A percentile compares a stretch with the other conserved stretches of the same genome.
These are phyloP conservation scores for Diarsia dahlii DNA, from an alignment of 2,888 invertebrate species.

Conservation along the genomic window DNA sequence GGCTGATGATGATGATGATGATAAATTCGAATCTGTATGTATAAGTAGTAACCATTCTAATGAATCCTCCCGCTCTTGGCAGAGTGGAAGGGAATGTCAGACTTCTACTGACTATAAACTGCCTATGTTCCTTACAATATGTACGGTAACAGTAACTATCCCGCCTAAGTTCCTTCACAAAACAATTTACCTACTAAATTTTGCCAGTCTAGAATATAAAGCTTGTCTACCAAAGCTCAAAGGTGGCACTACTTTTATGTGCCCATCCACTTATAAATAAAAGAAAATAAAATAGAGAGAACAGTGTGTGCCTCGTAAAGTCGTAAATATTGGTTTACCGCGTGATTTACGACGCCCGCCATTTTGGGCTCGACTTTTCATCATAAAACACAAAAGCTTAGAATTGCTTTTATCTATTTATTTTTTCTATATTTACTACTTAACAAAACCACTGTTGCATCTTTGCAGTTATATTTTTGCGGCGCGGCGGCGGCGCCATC, in stretches of 20 bases:
- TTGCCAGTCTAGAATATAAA: conserved; percentile 14
- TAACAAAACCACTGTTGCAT: not conserved
- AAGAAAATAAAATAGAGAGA: conserved; percentile 28
- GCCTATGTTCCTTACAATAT: no score
- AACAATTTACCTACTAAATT: not conserved
- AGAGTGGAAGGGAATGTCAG: no score
- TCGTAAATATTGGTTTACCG: conserved; percentile 57
- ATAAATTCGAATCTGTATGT: no score
- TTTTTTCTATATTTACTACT: not conserved
- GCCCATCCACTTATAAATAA: conserved; percentile 23
- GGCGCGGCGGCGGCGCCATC: not conserved
- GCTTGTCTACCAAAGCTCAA: not conserved
- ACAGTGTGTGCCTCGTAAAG: conserved; percentile 44
- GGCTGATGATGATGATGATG: no score
- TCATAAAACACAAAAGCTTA: conserved; percentile 36
- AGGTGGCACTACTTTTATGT: conserved; percentile 23
- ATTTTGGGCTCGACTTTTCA: conserved; percentile 35
- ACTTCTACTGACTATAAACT: no score
- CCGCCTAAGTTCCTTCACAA: no score
- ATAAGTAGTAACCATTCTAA: no score
- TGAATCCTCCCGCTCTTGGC: no score
- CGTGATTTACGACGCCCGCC: conserved; percentile 53
- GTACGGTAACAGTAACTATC: no score
- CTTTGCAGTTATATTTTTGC: not conserved
- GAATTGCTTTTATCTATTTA: conserved; percentile 23